phyloP scores from a whole-genome alignment of 2,113 vertebrate species.

The Kryptolebias marmoratus region DNA sequence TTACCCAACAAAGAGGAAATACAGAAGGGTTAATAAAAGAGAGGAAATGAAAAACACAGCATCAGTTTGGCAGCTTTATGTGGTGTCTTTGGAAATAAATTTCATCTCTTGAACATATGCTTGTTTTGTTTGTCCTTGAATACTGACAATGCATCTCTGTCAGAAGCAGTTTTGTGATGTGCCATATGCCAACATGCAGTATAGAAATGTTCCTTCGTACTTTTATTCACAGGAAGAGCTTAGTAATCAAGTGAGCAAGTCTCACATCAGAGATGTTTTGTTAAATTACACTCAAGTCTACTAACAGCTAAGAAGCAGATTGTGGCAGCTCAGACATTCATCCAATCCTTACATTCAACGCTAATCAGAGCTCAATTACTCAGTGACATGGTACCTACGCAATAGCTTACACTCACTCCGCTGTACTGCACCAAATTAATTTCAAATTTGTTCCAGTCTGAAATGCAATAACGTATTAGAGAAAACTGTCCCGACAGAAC shows the following conservation, averaged over 20 bases:
- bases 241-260: slow-evolving; percentile 27
- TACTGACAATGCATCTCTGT: slow-evolving; percentile 22
- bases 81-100: slow-evolving; percentile 47
- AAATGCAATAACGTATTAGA: slow-evolving; percentile 4
- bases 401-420: slow-evolving; percentile 12
- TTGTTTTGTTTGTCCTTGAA: slow-evolving; percentile 50
- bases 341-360: slow-evolving; percentile 33
- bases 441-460: slow-evolving; percentile 29
- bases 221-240: slow-evolving; percentile 4
- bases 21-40: slow-evolving; percentile 58
- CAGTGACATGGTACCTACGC: slow-evolving; percentile 31
- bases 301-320: slow-evolving; percentile 38
- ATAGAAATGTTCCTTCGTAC: neutral
- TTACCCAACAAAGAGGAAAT: slow-evolving; percentile 32
- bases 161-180: neutral
- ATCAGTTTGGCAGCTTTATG: slow-evolving; percentile 39
- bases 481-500: neutral
- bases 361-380: slow-evolving; percentile 58
- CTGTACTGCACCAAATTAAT: slow-evolving; percentile 43
- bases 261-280: slow-evolving; percentile 34
- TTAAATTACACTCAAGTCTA: slow-evolving; percentile 24
- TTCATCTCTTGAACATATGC: slow-evolving; percentile 25
- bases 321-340: slow-evolving; percentile 48
- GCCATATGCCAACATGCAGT: neutral
- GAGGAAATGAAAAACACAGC: slow-evolving; percentile 65